phyloP scores from a whole-genome alignment of 2,888 invertebrate species.

The Augochlorella aurata region DNA sequence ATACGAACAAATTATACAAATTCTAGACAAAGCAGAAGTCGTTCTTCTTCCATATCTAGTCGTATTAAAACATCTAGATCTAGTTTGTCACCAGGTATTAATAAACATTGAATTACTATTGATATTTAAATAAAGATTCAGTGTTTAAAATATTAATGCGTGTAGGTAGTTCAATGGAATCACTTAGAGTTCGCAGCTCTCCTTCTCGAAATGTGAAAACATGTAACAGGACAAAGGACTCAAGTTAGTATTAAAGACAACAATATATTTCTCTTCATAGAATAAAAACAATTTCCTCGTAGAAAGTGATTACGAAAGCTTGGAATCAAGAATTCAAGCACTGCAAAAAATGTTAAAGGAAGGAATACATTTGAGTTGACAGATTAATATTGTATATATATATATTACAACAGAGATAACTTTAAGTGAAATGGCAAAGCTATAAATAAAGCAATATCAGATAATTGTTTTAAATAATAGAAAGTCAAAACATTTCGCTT shows the following conservation, averaged over 20 bases:
- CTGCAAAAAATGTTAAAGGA: slow-evolving; percentile 81
- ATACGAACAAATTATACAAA: slow-evolving; percentile 55
- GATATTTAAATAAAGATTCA: background rate
- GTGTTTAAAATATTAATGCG: slow-evolving; percentile 4
- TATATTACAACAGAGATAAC: slow-evolving; percentile 21
- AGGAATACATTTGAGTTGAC: slow-evolving; percentile 72
- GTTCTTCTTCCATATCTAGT: slow-evolving; percentile 69
- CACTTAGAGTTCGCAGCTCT: slow-evolving; percentile 63
- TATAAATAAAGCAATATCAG: slow-evolving; percentile 17
- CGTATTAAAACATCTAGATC: slow-evolving; percentile 59
- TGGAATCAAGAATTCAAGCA: slow-evolving; percentile 79
- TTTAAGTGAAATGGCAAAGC: slow-evolving; percentile 14
- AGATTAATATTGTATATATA: slow-evolving; percentile 22
- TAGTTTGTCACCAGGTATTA: slow-evolving; percentile 67
- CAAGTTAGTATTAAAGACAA: slow-evolving; percentile 43
- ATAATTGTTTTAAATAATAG: background rate
- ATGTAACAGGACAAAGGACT: slow-evolving; percentile 59
- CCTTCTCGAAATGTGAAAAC: slow-evolving; percentile 59
- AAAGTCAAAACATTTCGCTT: background rate
- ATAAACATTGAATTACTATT: slow-evolving; percentile 11
- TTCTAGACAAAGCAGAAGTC: slow-evolving; percentile 64
- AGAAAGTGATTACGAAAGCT: slow-evolving; percentile 78
- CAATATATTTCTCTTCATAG: background rate
- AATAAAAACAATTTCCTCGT: slow-evolving; percentile 46
- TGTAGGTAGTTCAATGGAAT: slow-evolving; percentile 67